Evolutionary conservation across 2,113 vertebrate species (phyloP).

Genomic region (Hydrolagus affinis): DNA sequence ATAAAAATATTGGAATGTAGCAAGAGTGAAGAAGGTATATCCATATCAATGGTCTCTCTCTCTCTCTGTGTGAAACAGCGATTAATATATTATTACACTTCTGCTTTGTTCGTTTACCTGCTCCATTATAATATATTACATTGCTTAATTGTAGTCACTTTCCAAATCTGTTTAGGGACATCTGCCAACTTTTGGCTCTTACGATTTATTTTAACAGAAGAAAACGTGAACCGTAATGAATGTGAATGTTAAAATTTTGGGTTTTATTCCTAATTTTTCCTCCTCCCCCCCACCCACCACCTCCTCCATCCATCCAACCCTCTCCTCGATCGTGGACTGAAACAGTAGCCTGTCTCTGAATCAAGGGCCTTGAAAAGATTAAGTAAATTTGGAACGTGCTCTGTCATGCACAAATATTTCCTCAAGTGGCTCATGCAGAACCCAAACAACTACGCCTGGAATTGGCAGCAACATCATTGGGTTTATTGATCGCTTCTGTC

Average conservation of each 20-base stretch:
- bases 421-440: background rate
- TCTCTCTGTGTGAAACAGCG: background rate
- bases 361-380: background rate
- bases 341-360: background rate
- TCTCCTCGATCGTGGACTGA: no score
- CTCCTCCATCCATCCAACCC: no score
- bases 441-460: background rate
- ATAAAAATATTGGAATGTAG: conserved; percentile 32
- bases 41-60: background rate
- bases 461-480: background rate
- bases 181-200: background rate
- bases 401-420: background rate
- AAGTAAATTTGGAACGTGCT: background rate
- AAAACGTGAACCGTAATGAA: background rate
- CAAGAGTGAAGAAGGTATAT: conserved; percentile 2
- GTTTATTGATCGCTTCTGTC: background rate
- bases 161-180: background rate
- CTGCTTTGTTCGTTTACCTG: conserved; percentile 3
- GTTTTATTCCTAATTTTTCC: background rate
- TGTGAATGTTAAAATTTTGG: background rate
- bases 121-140: conserved; percentile 2
- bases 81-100: background rate
- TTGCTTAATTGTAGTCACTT: background rate
- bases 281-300: no score
- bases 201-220: background rate